Evolutionary conservation across 2,888 invertebrate species (phyloP), one percentile per base, ranked within the genome.

Genomic region (Pomacea canaliculata): DNA sequence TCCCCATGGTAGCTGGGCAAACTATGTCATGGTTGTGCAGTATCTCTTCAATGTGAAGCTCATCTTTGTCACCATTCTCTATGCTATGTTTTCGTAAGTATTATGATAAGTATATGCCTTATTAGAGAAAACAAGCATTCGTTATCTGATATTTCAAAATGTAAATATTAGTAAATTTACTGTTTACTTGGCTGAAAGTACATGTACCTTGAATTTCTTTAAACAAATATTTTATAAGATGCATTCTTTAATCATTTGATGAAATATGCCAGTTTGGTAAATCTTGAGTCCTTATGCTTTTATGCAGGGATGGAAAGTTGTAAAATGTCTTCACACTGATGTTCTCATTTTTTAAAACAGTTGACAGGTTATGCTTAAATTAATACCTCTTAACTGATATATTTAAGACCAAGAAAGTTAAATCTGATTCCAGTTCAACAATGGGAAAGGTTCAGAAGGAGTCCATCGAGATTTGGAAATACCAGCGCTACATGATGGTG

Each of bases 401-500:
- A 37, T 37, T 37, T 37, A 37, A 37, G 37, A 37, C 37, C 37
- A 37, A 37, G 37, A 5, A 37, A 3, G 37, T 56, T 56, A 13
- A 56, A 10, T 56, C 51, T 56, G 10, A 56, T 84, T 80, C 18
- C 84, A 92, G 92, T 79, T 89, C 91, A 78, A 91, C 92, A 46
- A 92, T 91, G 84, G 86, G 89, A 68, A 89, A 97, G 93, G 96
- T 98, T 84, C 97, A 97, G 92, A 95, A 96, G 82, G 95, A 97
- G 88, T 96, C 98, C 81, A 96, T 97, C 92, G 97, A 98, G 93
- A 96, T 96, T 91, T 99, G 98, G 98, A 97, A 98, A 95, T 98
- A 97, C 91, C 98, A 98, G 93, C 93, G 98, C 81, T 99, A 92
- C 95, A 96, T 81, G 16, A 89, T 92, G 68, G 98, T 99, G 74